These are phyloP conservation scores for Aplysia californica DNA, from an alignment of 1,140 invertebrate genomes.

Conservation along the genomic window DNA sequence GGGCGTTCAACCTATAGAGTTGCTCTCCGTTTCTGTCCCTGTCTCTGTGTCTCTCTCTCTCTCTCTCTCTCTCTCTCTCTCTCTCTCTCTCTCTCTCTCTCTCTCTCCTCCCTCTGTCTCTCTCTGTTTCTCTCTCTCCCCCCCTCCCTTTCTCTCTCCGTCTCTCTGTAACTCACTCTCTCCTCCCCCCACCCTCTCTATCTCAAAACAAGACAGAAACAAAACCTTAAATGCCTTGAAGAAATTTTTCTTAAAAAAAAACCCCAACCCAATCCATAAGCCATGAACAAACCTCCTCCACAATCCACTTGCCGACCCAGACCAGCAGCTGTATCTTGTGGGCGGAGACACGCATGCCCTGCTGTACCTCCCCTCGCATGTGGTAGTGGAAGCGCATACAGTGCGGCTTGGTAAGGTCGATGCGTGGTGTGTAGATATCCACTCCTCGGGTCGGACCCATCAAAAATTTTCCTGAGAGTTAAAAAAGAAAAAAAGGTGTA, in stretches of 20 bases:
- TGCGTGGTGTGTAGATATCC: slow-evolving; percentile 36
- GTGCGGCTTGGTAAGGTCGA: slow-evolving; percentile 29
- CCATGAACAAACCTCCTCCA: not conserved
- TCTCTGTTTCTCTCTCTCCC: not conserved
- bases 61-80: not conserved
- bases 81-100: not conserved
- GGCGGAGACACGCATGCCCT: slow-evolving; percentile 29
- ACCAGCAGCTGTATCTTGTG: not conserved
- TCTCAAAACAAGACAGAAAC: too few relatives aligned
- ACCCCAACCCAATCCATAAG: not conserved
- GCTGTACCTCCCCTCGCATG: slow-evolving; percentile 32
- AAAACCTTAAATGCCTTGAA: too few relatives aligned
- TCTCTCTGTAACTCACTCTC: not conserved
- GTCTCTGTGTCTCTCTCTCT: not conserved
- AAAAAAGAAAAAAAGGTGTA: too few relatives aligned
- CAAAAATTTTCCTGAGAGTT: slow-evolving; percentile 42
- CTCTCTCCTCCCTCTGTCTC: too few relatives aligned
- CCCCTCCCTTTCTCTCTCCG: not conserved
- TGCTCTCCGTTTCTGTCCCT: not conserved
- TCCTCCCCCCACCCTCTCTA: not conserved
- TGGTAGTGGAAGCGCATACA: slow-evolving; percentile 53
- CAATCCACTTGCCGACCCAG: not conserved
- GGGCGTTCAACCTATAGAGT: too few relatives aligned
- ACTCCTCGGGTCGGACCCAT: slow-evolving; percentile 16
- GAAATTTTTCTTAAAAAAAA: too few relatives aligned